A percentile compares a stretch with the other conserved stretches of the same genome.
phyloP scores from a whole-genome alignment of 2,888 invertebrate genomes.

The Euclidia mi region DNA sequence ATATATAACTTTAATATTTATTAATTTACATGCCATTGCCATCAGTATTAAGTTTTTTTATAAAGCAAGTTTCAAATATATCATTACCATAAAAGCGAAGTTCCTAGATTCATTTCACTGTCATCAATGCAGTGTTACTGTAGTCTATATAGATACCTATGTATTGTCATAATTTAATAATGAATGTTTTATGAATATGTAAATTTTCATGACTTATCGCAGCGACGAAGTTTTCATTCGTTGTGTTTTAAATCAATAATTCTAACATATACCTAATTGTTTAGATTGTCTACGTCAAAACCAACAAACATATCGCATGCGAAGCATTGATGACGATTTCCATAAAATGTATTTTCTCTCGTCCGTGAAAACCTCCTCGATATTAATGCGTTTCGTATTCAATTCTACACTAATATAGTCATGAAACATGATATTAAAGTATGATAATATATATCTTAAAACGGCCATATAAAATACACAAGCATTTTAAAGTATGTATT shows the following conservation, averaged over 20 bases:
- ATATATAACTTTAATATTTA: slow-evolving; percentile 15
- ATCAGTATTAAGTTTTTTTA: slow-evolving; percentile 36
- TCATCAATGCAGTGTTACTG: slow-evolving; percentile 31
- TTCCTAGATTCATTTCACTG: slow-evolving; percentile 37
- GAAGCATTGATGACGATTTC: too few species aligned
- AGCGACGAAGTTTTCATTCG: too few species aligned
- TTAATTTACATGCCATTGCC: slow-evolving; percentile 14
- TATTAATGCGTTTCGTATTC: not conserved
- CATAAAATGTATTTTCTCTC: too few species aligned
- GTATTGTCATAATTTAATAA: slow-evolving; percentile 15
- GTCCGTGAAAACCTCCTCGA: too few species aligned
- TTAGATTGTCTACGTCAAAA: too few species aligned
- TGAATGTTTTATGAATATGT: not conserved
- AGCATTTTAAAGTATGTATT: slow-evolving; percentile 7
- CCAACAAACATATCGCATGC: too few species aligned
- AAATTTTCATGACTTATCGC: too few species aligned
- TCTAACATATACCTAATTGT: too few species aligned
- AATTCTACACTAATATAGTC: not conserved
- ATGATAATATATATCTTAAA: slow-evolving; percentile 7
- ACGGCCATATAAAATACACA: slow-evolving; percentile 18
- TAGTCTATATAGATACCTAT: slow-evolving; percentile 13
- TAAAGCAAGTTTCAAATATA: slow-evolving; percentile 10
- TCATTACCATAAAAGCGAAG: slow-evolving; percentile 16
- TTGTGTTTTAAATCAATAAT: too few species aligned
- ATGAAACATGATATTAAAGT: slow-evolving; percentile 7